Conservation (phyloP, 2,888 invertebrate genomes). For the Chrysolina haemoptera region DNA sequence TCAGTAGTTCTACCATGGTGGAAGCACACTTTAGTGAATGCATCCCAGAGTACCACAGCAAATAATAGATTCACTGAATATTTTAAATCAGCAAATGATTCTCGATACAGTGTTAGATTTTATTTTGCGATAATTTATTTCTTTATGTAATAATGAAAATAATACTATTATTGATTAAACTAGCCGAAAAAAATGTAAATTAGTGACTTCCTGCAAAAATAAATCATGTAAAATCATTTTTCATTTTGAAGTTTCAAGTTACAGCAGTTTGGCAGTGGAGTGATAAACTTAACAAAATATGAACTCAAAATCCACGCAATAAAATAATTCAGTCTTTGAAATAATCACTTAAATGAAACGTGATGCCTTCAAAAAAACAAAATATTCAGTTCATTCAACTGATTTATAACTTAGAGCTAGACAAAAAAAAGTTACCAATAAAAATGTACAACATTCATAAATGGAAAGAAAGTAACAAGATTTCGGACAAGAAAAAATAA, state of each 20-base stretch:
- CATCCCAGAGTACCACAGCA: too few relatives aligned
- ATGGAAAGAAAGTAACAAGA: slow-evolving; percentile 22
- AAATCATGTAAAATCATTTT: background rate
- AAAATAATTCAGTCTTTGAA: slow-evolving; percentile 47
- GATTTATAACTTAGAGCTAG: slow-evolving; percentile 26
- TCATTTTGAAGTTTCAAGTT: slow-evolving; percentile 2
- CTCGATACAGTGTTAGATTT: too few relatives aligned
- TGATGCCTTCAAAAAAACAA: slow-evolving; percentile 46
- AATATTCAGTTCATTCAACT: slow-evolving; percentile 35
- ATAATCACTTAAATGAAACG: slow-evolving; percentile 45
- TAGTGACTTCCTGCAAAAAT: background rate
- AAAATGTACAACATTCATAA: slow-evolving; percentile 37
- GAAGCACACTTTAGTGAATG: too few relatives aligned
- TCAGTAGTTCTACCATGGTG: too few relatives aligned
- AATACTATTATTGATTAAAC: too few relatives aligned
- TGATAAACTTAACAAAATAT: slow-evolving; percentile 10
- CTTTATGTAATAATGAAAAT: too few relatives aligned
- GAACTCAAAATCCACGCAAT: slow-evolving; percentile 21
- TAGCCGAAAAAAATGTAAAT: too few relatives aligned
- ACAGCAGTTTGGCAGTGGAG: slow-evolving; percentile 29
- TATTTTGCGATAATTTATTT: too few relatives aligned
- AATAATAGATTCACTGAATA: too few relatives aligned
- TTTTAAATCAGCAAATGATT: too few relatives aligned
- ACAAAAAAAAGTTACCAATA: slow-evolving; percentile 22
- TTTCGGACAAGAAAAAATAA: slow-evolving; percentile 19